Conservation (phyloP, 2,797 vertebrate genomes). For the Enteromius mattozi region DNA sequence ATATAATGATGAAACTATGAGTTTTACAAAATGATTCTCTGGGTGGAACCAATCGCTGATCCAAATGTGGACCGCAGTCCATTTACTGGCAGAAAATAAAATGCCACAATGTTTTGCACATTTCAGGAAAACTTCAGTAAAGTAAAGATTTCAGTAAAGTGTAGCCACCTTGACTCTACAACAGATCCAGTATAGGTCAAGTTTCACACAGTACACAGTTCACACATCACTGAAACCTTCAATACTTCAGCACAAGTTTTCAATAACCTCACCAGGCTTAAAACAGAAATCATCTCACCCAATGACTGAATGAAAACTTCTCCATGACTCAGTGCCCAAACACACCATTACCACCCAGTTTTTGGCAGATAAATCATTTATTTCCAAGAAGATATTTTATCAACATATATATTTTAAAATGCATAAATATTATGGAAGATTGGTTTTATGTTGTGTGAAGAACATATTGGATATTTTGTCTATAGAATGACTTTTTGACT, state of each 20-base stretch:
- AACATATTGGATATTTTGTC: slow-evolving; percentile 15
- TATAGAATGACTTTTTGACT: background rate
- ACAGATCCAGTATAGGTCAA: background rate
- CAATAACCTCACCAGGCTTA: background rate
- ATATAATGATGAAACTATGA: background rate
- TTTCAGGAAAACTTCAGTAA: background rate
- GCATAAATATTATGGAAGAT: background rate
- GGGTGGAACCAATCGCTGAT: background rate
- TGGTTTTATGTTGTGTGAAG: background rate
- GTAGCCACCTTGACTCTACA: background rate
- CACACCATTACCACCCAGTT: background rate
- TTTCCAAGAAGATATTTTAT: background rate
- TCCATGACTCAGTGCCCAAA: background rate
- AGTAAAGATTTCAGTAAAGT: background rate
- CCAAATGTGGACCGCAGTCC: background rate
- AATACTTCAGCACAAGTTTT: background rate
- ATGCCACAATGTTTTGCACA: background rate
- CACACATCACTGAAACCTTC: background rate
- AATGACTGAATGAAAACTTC: background rate
- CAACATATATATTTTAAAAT: background rate
- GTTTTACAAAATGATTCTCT: background rate
- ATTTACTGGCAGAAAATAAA: background rate
- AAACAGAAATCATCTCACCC: background rate
- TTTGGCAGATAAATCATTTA: background rate
- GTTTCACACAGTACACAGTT: no score